A percentile compares a stretch with the other conserved stretches of the same genome.
Conservation (phyloP, 2,113 vertebrate genomes). For the Stegostoma tigrinum region DNA sequence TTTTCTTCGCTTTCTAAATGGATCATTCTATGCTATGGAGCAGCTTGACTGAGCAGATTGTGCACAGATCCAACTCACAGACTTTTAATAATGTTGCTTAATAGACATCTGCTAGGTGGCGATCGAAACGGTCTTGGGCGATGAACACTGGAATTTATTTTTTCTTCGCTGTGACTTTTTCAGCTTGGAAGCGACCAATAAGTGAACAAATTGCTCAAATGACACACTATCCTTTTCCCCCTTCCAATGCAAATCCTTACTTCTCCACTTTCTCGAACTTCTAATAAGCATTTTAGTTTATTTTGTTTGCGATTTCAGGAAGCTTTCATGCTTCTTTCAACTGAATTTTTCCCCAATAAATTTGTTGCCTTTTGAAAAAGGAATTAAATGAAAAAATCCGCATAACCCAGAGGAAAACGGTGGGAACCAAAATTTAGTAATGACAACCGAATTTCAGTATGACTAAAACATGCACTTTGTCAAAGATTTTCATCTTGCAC, state of each 20-base stretch:
- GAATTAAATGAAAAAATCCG: not conserved
- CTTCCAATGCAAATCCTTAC: not conserved
- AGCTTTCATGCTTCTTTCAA: not conserved
- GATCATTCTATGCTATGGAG: not conserved
- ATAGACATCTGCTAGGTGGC: not conserved
- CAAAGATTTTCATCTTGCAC: too few relatives aligned
- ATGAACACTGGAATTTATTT: not conserved
- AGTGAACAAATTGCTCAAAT: not conserved
- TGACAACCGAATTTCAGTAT: too few relatives aligned
- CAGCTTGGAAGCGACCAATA: not conserved
- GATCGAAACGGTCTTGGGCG: not conserved
- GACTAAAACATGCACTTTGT: too few relatives aligned
- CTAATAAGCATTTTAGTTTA: not conserved
- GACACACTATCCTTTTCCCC: not conserved
- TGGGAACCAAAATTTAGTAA: not conserved
- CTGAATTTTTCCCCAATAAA: not conserved
- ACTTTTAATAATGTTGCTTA: not conserved
- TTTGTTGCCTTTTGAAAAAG: not conserved
- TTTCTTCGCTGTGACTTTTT: not conserved
- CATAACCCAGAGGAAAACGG: not conserved
- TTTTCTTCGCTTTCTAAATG: not conserved
- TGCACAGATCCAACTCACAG: not conserved
- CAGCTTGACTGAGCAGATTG: not conserved
- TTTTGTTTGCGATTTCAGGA: not conserved
- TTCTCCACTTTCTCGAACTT: not conserved